A percentile compares a stretch with the other conserved stretches of the same genome.
phyloP scores from a whole-genome alignment of 2,888 invertebrate species.

The Tigriopus californicus region DNA sequence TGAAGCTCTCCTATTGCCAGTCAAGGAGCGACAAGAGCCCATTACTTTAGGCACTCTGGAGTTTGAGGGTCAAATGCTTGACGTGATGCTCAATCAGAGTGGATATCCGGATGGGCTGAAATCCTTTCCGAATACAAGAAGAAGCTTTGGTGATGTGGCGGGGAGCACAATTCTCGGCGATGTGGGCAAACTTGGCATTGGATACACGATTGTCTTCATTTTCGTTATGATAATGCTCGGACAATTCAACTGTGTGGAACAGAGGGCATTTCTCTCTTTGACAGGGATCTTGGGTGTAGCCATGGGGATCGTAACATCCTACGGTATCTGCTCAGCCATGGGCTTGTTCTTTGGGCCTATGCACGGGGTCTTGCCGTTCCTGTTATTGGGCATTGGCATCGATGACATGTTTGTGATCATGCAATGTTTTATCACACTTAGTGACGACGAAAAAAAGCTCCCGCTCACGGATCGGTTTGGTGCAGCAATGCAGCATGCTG shows the following conservation, averaged over 20 bases:
- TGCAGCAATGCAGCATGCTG: slow-evolving; percentile 29
- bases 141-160: slow-evolving; percentile 14
- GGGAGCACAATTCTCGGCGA: slow-evolving; percentile 15
- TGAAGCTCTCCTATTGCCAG: slow-evolving; percentile 6
- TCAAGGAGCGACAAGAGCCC: slow-evolving; percentile 1
- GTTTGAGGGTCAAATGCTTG: slow-evolving; percentile 9
- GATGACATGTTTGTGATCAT: slow-evolving; percentile 31
- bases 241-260: slow-evolving; percentile 26
- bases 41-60: slow-evolving; percentile 1
- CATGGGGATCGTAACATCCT: slow-evolving; percentile 27
- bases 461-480: slow-evolving; percentile 25
- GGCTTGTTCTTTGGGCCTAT: slow-evolving; percentile 28
- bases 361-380: slow-evolving; percentile 27
- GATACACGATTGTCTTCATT: slow-evolving; percentile 26
- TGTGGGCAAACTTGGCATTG: slow-evolving; percentile 18
- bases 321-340: slow-evolving; percentile 27
- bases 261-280: slow-evolving; percentile 24
- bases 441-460: not conserved
- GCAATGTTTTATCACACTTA: slow-evolving; percentile 20
- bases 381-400: slow-evolving; percentile 27
- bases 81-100: slow-evolving; percentile 5
- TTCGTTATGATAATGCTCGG: slow-evolving; percentile 29
- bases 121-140: not conserved
- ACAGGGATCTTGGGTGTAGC: slow-evolving; percentile 28
- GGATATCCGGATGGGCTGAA: slow-evolving; percentile 8